phyloP scores from a whole-genome alignment of 64 coral and sea anemone species.

The Montipora foliosa region DNA sequence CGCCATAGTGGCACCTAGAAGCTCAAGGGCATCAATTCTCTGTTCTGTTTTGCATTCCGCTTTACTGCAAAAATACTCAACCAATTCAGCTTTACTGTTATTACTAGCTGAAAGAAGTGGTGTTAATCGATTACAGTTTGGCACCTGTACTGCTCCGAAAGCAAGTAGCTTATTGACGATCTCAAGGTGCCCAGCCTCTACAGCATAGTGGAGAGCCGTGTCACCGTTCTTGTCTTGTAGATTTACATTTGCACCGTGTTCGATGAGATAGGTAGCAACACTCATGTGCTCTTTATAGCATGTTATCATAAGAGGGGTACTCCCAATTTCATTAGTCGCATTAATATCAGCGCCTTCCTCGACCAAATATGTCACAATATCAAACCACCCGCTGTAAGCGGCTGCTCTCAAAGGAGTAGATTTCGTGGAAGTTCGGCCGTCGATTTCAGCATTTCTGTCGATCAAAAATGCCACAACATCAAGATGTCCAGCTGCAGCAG shows the following conservation, averaged over 20 bases:
- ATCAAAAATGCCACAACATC: background rate
- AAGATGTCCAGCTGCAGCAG: slow-evolving; percentile 1
- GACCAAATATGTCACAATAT: background rate
- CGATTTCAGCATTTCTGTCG: too few species aligned
- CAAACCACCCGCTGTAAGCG: background rate
- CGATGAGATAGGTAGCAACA: slow-evolving; percentile 58
- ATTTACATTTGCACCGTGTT: slow-evolving; percentile 28
- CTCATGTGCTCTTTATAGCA: background rate
- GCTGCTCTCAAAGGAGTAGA: too few species aligned
- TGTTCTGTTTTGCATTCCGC: slow-evolving; percentile 49
- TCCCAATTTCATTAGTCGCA: background rate
- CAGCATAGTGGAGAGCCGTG: slow-evolving; percentile 49
- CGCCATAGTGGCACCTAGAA: slow-evolving; percentile 80
- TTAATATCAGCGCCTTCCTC: slow-evolving; percentile 28
- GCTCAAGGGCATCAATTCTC: slow-evolving; percentile 53
- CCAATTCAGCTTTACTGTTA: slow-evolving; percentile 61
- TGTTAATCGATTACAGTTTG: slow-evolving; percentile 57
- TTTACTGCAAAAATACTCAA: slow-evolving; percentile 64
- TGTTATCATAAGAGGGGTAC: slow-evolving; percentile 22
- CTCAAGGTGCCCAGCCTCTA: slow-evolving; percentile 40
- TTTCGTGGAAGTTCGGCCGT: too few species aligned
- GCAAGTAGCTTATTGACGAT: slow-evolving; percentile 51
- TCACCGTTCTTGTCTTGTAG: background rate
- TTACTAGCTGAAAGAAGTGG: slow-evolving; percentile 67
- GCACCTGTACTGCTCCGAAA: slow-evolving; percentile 18